Evolutionary conservation across 2,888 invertebrate species (phyloP), one percentile per base, ranked within the genome.

Genomic region (Julus scandinavius): DNA sequence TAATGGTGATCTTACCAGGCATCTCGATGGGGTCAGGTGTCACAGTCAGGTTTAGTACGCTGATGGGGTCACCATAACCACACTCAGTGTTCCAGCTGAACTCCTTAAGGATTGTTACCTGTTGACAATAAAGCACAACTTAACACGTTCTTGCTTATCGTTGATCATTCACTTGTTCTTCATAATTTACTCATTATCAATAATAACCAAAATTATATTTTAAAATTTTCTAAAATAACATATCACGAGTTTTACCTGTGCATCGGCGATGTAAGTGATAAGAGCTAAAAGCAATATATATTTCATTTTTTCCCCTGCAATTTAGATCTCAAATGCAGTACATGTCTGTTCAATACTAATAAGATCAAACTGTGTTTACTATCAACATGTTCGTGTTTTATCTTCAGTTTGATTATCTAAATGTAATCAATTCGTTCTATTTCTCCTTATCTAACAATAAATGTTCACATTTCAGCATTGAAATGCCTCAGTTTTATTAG

Each of bases 1-100:
- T 58, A 9, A 87, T 54, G 50, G 6, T n/a, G 6, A 20, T 20
- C 11, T 29, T 58, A 80, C 87, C 87, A 4, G 87, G 87, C 13
- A 80, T 9, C 20, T 9, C 17, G 41, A 87, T 87, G 29, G 87
- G 87, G 72, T 87, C 87, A 40, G 87, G 87, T 4, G 72, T 40
- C 20, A 87, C 41, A n/a, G 4, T 45, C 7, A 87, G 40, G 13
- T 13, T 13, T 6, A 17, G 3, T 13, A 87, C 58, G 5, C 4
- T 5, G 41, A 87, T 87, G 17, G 80, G 80, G 41, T 80, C 45
- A 3, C 40, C 83, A 9, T 5, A 4, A 4, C 80, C 58, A n/a
- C 87, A 87, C 15, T 7, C 54, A 20, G 6, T 45, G 40, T 29
- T 87, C 80, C 83, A 87, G 20, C 40, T 80, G 20, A 87, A 87